These are phyloP conservation scores for Prunella strophiata DNA, from an alignment of 2,797 vertebrate genomes.

Conservation along the genomic window DNA sequence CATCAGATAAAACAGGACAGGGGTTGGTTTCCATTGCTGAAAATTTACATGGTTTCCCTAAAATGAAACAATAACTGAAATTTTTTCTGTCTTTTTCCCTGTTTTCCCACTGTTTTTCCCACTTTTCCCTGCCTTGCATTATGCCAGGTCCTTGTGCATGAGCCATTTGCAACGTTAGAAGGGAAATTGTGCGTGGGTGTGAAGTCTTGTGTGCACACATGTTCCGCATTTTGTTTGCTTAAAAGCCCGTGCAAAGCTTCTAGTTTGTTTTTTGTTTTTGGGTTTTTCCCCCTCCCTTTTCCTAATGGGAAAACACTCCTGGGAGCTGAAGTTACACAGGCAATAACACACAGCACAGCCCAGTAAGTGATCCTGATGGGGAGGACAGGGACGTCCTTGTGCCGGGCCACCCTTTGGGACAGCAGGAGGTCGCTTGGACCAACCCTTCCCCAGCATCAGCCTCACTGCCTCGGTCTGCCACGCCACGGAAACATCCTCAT, in stretches of 20 bases:
- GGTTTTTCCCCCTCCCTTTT: fast-evolving
- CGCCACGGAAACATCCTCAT: slow-evolving; percentile 51
- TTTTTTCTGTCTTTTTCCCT: not conserved
- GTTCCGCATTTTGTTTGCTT: slow-evolving; percentile 66
- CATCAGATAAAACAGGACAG: not conserved
- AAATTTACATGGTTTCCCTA: not conserved
- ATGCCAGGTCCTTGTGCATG: not conserved
- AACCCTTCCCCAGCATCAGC: not conserved
- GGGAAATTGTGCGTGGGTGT: slow-evolving; percentile 60
- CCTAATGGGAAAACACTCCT: slow-evolving; percentile 33
- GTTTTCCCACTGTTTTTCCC: not conserved
- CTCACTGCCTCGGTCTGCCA: not conserved
- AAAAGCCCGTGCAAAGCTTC: slow-evolving; percentile 50
- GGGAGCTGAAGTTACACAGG: slow-evolving; percentile 14
- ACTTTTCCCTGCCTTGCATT: not conserved
- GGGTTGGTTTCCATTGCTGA: not conserved
- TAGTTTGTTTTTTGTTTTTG: not conserved
- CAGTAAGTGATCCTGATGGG: not conserved
- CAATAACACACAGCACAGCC: not conserved
- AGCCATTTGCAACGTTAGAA: slow-evolving; percentile 32
- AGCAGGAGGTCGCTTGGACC: slow-evolving; percentile 12
- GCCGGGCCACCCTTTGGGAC: not conserved
- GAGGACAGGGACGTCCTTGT: not conserved
- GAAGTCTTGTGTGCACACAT: slow-evolving; percentile 63
- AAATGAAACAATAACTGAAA: not conserved